Evolutionary conservation across 2,113 vertebrate genomes (phyloP).

Genomic region (Zosterops lateralis): DNA sequence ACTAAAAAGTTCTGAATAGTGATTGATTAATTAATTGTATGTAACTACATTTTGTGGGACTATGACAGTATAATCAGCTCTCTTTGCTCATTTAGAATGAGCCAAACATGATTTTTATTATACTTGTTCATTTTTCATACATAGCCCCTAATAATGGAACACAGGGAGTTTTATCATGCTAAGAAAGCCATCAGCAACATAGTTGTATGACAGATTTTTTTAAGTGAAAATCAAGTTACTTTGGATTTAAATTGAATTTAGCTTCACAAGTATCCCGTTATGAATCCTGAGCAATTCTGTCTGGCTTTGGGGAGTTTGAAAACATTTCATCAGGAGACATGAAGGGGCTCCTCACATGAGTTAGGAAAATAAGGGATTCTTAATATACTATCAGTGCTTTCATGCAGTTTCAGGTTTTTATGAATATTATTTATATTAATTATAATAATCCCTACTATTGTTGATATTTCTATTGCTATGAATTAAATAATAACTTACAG

Average conservation of each 20-base stretch:
- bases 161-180: neutral
- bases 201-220: neutral
- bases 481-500: neutral
- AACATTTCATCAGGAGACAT: neutral
- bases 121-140: neutral
- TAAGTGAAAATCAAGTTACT: neutral
- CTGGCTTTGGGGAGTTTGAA: neutral
- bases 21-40: neutral
- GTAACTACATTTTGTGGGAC: neutral
- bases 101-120: neutral
- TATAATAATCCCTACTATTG: neutral
- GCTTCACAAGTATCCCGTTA: neutral
- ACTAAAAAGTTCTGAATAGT: neutral
- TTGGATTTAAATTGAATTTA: neutral
- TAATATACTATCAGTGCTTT: neutral
- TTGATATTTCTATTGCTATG: neutral
- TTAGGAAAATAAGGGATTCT: neutral
- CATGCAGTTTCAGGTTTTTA: neutral
- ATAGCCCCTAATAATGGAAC: neutral
- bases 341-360: neutral
- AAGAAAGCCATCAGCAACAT: neutral
- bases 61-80: neutral
- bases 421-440: neutral
- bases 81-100: neutral
- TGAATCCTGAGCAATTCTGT: neutral